phyloP scores from a whole-genome alignment of 2,113 vertebrate genomes.

The Fulmarus glacialis region DNA sequence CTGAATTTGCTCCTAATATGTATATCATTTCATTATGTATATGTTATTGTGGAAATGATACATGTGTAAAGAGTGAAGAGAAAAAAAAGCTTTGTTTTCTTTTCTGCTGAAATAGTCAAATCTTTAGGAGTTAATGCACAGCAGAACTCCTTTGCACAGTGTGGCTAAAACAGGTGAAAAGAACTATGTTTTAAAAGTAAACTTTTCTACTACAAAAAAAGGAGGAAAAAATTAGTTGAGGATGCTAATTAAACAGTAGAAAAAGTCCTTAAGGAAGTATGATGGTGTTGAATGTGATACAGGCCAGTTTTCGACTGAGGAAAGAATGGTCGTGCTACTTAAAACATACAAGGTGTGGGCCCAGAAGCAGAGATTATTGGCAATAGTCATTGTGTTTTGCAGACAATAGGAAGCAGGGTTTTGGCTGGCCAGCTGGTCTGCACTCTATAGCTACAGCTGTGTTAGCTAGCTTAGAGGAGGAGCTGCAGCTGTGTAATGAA shows the following conservation, averaged over 20 bases:
- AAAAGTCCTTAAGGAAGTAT: neutral
- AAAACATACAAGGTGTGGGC: neutral
- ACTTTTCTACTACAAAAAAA: neutral
- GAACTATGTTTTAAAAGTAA: neutral
- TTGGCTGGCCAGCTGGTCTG: constrained; percentile 42
- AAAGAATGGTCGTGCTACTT: neutral
- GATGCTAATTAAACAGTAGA: neutral
- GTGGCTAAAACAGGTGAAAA: neutral
- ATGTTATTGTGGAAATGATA: neutral
- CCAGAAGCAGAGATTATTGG: neutral
- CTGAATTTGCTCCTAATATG: neutral
- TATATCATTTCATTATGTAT: neutral
- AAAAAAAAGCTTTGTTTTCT: neutral
- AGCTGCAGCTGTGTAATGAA: constrained; percentile 52
- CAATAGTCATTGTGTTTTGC: neutral
- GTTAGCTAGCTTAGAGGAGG: constrained; percentile 27
- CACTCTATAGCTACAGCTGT: constrained; percentile 49
- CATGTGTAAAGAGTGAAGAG: neutral
- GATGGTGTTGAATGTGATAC: neutral
- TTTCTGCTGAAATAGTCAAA: neutral
- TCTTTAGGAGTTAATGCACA: neutral
- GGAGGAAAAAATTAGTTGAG: neutral
- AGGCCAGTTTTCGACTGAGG: neutral
- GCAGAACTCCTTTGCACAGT: neutral
- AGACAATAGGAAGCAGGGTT: constrained; percentile 36